Percentiles rank a stretch among this genome's conserved stretches.
Evolutionary conservation across 2,888 invertebrate genomes (phyloP).

Genomic region (Eilema griseolum): DNA sequence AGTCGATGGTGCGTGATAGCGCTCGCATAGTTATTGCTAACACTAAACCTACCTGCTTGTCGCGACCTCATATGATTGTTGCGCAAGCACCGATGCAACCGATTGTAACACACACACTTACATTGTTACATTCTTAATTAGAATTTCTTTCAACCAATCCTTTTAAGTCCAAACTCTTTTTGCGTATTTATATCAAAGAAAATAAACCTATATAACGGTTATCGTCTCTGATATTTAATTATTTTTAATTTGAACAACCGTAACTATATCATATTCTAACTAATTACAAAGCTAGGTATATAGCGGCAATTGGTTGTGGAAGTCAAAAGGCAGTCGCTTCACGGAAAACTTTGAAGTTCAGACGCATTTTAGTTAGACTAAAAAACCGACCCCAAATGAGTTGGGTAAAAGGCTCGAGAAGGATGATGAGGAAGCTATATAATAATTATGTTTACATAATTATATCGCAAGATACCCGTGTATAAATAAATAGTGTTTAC

Average conservation of each 20-base stretch:
- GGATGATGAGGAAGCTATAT: background rate
- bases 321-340: too few relatives aligned
- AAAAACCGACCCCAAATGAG: too few relatives aligned
- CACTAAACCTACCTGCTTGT: slow-evolving; percentile 43
- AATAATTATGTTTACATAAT: background rate
- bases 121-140: slow-evolving; percentile 38
- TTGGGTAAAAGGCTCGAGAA: too few relatives aligned
- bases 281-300: too few relatives aligned
- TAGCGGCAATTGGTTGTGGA: too few relatives aligned
- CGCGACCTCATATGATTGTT: slow-evolving; percentile 54
- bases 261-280: background rate
- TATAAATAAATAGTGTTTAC: slow-evolving; percentile 21
- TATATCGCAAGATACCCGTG: background rate
- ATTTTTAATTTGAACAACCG: slow-evolving; percentile 14
- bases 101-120: slow-evolving; percentile 35
- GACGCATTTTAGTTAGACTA: too few relatives aligned
- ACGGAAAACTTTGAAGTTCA: too few relatives aligned
- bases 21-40: slow-evolving; percentile 31
- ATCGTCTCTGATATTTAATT: background rate
- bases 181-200: background rate
- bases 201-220: background rate
- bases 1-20: slow-evolving; percentile 46
- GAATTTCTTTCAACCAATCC: slow-evolving; percentile 13
- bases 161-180: background rate
- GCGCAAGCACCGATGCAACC: slow-evolving; percentile 50